phyloP scores from a whole-genome alignment of 2,888 invertebrate species.

The Yponomeuta cagnagella region DNA sequence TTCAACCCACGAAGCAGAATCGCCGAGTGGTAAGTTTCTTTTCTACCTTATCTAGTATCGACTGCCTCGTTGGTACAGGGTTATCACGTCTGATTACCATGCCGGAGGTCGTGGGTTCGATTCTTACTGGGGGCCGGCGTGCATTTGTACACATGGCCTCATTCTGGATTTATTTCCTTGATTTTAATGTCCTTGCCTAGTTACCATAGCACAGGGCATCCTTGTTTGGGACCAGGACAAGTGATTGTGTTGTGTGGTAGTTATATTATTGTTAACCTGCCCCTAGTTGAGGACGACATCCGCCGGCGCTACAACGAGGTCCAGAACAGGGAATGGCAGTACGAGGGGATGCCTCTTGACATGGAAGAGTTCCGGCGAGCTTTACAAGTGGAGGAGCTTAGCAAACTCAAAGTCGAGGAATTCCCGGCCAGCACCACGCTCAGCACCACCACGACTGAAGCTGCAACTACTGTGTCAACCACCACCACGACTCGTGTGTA shows the following conservation, averaged over 20 bases:
- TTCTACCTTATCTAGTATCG: background rate
- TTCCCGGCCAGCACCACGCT: background rate
- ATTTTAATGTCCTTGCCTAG: too few relatives aligned
- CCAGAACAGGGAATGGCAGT: slow-evolving; percentile 31
- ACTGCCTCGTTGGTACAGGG: background rate
- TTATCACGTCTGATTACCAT: background rate
- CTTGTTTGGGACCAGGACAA: too few relatives aligned
- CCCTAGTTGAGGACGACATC: background rate
- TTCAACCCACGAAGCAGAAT: background rate
- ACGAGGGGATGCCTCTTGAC: slow-evolving; percentile 49
- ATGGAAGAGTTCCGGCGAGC: background rate
- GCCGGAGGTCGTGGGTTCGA: too few relatives aligned
- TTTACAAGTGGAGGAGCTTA: background rate
- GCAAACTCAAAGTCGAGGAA: background rate
- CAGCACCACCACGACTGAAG: background rate
- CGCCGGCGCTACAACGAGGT: background rate
- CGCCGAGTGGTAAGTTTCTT: background rate
- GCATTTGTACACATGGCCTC: too few relatives aligned
- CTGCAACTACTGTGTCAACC: background rate
- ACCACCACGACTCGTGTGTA: background rate
- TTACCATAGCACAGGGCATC: too few relatives aligned
- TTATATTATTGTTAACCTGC: too few relatives aligned
- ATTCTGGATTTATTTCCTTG: too few relatives aligned
- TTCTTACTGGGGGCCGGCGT: too few relatives aligned
- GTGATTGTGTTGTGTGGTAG: too few relatives aligned